Evolutionary conservation across 64 coral and sea anemone genomes (phyloP).

Genomic region (Stichodactyla helianthus): DNA sequence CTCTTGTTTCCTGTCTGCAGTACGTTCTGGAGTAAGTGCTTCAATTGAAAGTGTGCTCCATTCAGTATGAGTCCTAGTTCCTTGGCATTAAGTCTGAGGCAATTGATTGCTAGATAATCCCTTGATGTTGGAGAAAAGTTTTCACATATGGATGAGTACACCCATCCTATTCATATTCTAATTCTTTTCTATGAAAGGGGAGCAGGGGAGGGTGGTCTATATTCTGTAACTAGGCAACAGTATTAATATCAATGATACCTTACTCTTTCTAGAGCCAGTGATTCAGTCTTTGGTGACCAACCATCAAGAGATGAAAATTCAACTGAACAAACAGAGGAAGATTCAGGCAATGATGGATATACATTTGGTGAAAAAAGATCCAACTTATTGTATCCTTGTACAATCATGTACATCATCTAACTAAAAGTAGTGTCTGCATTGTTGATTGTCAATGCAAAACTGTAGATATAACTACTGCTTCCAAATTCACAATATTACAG

Average conservation of each 20-base stretch:
- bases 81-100: no score
- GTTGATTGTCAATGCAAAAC: no score
- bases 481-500: no score
- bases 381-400: slow-evolving; percentile 23
- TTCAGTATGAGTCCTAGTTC: no score
- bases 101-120: no score
- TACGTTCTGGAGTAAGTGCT: slow-evolving; percentile 44
- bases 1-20: slow-evolving; percentile 37
- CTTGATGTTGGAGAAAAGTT: no score
- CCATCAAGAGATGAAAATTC: background rate
- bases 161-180: no score
- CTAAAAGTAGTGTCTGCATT: background rate
- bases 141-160: no score
- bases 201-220: no score
- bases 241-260: background rate
- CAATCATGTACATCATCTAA: background rate
- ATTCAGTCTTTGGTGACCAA: slow-evolving; percentile 15
- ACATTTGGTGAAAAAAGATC: background rate
- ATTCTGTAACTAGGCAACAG: background rate
- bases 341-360: background rate
- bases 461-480: no score
- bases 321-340: background rate
- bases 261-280: background rate
- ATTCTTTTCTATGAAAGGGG: no score
- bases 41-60: no score